Base-by-base conservation (phyloP, 2,113 vertebrate genomes). In the Zeus faber region DNA sequence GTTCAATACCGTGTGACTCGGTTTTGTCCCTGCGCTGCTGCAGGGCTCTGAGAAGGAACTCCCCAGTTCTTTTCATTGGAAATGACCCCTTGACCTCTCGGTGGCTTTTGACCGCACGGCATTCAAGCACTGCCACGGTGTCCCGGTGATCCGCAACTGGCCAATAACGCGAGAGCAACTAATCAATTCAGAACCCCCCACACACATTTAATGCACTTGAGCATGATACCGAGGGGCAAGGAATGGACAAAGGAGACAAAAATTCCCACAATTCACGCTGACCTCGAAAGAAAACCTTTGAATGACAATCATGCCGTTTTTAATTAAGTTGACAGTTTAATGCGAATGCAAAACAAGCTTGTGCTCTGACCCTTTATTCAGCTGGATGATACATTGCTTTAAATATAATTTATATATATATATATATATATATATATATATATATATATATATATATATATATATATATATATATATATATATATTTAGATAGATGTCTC, bases 31-130 rank as follows among this genome's bases (percentile, higher is more conserved):
- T 14, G 43, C 43, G 43, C 18, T 13, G 54, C 76, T 52, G 60
- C 24, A 54, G 31, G 55, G 63, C 70, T 54, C 62, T 85, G 85
- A 81, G 81, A 88, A 85, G 74, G 65, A 53, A 58, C 73, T 61
- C 70, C 70, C 77, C 65, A 46, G 62, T 49, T 73, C 85, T 70
- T 87, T 89, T 89, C 87, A 85, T 79, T 45, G 55, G 39, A 47
- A 14, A 48, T 88, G 87, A 88, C 87, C 88, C 78, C 26, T 63
- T 74, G 77, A 88, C 88, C 87, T 79, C 67, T 73, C 52, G 11
- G 9, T 85, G 88, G 87, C 87, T 86, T 85, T 76, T 88, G 88
- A 88, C 88, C 87, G 71, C 52, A 46, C 18, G 21, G 74, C 67
- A 87, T 88, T 88, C 81, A 88, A 31, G 65, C 52, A 54, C 70